Conservation (phyloP, 1,140 invertebrate species). For the Camponotus pennsylvanicus region DNA sequence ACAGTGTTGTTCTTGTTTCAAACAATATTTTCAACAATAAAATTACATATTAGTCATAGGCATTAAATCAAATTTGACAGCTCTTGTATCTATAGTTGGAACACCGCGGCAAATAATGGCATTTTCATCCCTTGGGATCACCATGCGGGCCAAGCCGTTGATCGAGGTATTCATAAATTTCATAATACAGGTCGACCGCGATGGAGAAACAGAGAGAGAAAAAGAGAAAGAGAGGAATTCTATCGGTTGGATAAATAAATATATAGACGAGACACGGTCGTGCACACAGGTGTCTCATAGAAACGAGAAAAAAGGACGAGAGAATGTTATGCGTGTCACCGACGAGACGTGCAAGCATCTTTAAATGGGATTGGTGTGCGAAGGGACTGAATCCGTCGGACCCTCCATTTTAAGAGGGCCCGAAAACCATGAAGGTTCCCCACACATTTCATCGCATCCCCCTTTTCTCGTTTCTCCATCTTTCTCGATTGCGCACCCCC, state of each 20-base stretch:
- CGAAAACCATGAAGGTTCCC: conserved; percentile 44
- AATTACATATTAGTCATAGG: background rate
- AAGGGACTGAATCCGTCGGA: conserved; percentile 7
- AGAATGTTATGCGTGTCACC: conserved; percentile 62
- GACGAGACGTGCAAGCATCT: conserved; percentile 54
- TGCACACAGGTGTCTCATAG: conserved; percentile 81
- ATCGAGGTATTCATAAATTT: conserved; percentile 65
- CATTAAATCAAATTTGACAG: conserved; percentile 13
- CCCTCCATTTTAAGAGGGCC: conserved; percentile 51
- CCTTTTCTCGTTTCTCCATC: conserved; percentile 61
- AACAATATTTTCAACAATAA: background rate
- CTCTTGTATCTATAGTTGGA: background rate
- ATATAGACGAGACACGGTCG: conserved; percentile 68
- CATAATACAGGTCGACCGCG: conserved; percentile 69
- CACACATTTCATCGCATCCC: conserved; percentile 53
- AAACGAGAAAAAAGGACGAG: conserved; percentile 68
- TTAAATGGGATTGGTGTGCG: conserved; percentile 54
- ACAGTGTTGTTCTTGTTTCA: background rate
- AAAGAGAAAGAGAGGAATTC: background rate
- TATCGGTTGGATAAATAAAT: conserved; percentile 80
- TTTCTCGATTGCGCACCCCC: conserved; percentile 26
- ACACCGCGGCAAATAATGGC: background rate
- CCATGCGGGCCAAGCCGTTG: conserved; percentile 28
- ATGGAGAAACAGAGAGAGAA: background rate
- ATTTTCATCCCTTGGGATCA: background rate